These are phyloP conservation scores for Nannoperca australis DNA, from an alignment of 2,797 vertebrate genomes.

Conservation along the genomic window DNA sequence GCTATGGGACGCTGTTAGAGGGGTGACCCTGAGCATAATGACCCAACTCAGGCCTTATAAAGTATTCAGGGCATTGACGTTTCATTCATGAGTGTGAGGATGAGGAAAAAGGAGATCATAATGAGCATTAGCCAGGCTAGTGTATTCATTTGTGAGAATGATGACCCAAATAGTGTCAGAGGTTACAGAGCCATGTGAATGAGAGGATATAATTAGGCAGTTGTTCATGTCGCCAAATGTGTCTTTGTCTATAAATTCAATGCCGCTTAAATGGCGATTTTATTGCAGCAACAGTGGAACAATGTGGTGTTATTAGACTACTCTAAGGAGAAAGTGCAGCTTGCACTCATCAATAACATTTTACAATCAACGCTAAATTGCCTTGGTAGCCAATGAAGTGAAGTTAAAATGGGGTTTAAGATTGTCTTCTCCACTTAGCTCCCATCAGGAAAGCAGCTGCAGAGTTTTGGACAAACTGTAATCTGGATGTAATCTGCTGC, in stretches of 20 bases:
- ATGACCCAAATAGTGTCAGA: constrained; percentile 67
- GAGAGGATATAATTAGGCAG: constrained; percentile 48
- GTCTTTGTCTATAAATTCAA: constrained; percentile 46
- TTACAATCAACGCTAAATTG: constrained; percentile 71
- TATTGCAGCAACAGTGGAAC: constrained; percentile 50
- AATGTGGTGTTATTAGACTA: constrained; percentile 50
- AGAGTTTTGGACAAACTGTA: constrained; percentile 56
- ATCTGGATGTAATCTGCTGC: constrained; percentile 60
- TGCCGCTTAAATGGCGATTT: constrained; percentile 47
- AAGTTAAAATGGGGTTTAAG: constrained; percentile 58
- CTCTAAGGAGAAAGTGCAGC: constrained; percentile 58
- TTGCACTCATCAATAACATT: constrained; percentile 69
- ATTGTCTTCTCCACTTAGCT: constrained; percentile 53
- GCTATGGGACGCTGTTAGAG: constrained; percentile 51
- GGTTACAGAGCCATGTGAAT: constrained; percentile 50
- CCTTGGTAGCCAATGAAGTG: constrained; percentile 59
- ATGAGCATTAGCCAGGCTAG: constrained; percentile 60
- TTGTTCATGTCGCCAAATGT: constrained; percentile 48
- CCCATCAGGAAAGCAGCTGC: constrained; percentile 31
- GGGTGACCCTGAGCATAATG: constrained; percentile 70
- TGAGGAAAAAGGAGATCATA: constrained; percentile 56
- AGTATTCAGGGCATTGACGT: constrained; percentile 74
- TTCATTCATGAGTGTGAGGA: constrained; percentile 60
- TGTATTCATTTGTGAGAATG: constrained; percentile 66
- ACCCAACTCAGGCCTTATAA: constrained; percentile 62